These are phyloP conservation scores for Epicampocera succincta DNA, from an alignment of 2,888 invertebrate species.

Conservation along the genomic window DNA sequence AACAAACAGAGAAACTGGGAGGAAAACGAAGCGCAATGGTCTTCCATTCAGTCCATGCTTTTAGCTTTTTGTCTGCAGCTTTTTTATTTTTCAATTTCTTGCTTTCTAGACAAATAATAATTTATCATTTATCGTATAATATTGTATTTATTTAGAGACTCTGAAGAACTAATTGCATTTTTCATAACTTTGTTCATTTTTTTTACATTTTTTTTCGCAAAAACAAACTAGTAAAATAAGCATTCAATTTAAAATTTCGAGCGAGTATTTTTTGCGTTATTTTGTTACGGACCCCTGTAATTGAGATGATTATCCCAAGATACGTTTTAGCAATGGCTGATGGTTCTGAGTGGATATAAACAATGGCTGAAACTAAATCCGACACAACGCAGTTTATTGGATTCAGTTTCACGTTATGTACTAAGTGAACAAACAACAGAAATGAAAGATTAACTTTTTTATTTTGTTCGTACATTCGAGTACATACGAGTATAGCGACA, in stretches of 20 bases:
- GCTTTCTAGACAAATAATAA: conserved; percentile 32
- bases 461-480: too few species aligned
- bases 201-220: background rate
- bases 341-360: too few species aligned
- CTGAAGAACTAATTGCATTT: conserved; percentile 43
- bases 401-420: too few species aligned
- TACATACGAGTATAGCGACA: too few species aligned
- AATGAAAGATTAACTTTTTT: too few species aligned
- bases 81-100: conserved; percentile 7
- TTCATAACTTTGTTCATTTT: conserved; percentile 7
- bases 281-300: too few species aligned
- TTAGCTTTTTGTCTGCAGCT: background rate
- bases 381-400: too few species aligned
- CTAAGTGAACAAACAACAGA: too few species aligned
- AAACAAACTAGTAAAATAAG: conserved; percentile 8
- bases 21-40: conserved; percentile 1
- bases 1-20: conserved; percentile 13
- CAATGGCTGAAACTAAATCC: too few species aligned
- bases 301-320: too few species aligned
- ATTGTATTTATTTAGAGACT: conserved; percentile 6
- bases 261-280: too few species aligned
- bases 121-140: conserved; percentile 41
- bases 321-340: too few species aligned
- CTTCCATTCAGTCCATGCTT: background rate
- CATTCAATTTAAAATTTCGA: conserved; percentile 11